A percentile compares a stretch with the other conserved stretches of the same genome.
phyloP scores from a whole-genome alignment of 2,888 invertebrate species.

The Pyrgus malvae region DNA sequence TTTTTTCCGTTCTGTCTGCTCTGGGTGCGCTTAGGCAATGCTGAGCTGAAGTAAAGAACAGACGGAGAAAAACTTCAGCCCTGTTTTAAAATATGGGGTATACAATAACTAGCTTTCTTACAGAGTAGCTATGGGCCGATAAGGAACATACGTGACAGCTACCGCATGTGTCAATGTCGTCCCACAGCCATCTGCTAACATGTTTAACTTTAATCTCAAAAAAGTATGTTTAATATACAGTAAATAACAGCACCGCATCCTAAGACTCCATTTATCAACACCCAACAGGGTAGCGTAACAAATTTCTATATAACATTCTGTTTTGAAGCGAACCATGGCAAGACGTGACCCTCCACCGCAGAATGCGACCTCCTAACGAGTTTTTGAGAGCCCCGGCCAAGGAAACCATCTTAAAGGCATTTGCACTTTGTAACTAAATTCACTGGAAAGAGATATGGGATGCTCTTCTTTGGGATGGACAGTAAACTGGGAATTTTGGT shows the following conservation, averaged over 20 bases:
- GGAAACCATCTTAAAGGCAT: constrained; percentile 74
- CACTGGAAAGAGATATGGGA: constrained; percentile 38
- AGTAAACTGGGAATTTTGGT: constrained; percentile 12
- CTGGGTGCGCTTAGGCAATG: too few species aligned
- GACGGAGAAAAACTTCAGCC: too few species aligned
- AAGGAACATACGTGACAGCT: too few species aligned
- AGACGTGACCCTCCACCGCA: constrained; percentile 75
- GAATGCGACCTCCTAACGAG: constrained; percentile 75
- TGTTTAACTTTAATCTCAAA: too few species aligned
- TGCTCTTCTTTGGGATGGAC: constrained; percentile 12
- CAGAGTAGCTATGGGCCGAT: too few species aligned
- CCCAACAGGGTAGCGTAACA: constrained; percentile 23
- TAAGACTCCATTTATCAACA: constrained; percentile 14
- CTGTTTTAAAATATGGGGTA: too few species aligned
- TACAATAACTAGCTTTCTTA: too few species aligned
- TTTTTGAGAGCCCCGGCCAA: constrained; percentile 73
- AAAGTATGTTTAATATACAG: too few species aligned
- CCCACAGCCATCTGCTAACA: too few species aligned
- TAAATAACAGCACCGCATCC: background rate
- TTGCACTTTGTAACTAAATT: constrained; percentile 75
- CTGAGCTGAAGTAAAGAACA: too few species aligned
- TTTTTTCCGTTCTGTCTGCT: too few species aligned
- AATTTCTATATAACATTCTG: constrained; percentile 64
- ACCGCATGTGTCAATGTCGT: too few species aligned
- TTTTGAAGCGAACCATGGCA: constrained; percentile 51